These are phyloP conservation scores for Chaetorhynchus papuensis DNA, from an alignment of 2,113 vertebrate genomes.

Conservation along the genomic window DNA sequence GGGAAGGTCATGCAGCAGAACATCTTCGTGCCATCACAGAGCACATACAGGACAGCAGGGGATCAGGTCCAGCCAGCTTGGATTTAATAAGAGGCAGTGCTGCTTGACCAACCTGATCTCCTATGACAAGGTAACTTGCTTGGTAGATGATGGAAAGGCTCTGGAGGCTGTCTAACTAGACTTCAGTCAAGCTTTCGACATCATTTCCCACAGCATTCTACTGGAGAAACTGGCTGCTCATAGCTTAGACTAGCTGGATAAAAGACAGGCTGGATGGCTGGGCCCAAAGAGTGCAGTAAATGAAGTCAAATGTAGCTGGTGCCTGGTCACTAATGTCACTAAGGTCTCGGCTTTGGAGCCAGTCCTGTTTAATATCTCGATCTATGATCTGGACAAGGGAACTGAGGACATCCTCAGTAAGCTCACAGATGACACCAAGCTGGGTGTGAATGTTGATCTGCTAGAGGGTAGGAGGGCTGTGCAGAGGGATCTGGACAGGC, in stretches of 20 bases:
- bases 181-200: neutral
- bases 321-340: too few species aligned
- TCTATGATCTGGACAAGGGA: neutral
- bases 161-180: neutral
- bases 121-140: neutral
- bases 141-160: neutral
- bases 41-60: neutral
- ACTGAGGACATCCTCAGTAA: neutral
- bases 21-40: neutral
- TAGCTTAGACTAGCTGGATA: neutral
- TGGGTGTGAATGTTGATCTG: neutral
- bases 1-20: neutral
- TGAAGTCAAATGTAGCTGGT: neutral
- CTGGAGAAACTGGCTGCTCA: neutral
- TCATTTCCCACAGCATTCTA: neutral
- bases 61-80: neutral
- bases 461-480: neutral
- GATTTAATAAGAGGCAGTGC: neutral
- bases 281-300: neutral
- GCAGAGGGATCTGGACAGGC: neutral
- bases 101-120: neutral
- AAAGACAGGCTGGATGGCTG: neutral
- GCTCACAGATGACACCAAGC: fast-evolving
- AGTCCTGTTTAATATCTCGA: neutral
- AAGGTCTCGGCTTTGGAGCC: neutral